Percentiles rank a stretch among this genome's conserved stretches.
These are phyloP conservation scores for Notolepis coatsorum DNA, from an alignment of 2,797 vertebrate species.

Conservation along the genomic window DNA sequence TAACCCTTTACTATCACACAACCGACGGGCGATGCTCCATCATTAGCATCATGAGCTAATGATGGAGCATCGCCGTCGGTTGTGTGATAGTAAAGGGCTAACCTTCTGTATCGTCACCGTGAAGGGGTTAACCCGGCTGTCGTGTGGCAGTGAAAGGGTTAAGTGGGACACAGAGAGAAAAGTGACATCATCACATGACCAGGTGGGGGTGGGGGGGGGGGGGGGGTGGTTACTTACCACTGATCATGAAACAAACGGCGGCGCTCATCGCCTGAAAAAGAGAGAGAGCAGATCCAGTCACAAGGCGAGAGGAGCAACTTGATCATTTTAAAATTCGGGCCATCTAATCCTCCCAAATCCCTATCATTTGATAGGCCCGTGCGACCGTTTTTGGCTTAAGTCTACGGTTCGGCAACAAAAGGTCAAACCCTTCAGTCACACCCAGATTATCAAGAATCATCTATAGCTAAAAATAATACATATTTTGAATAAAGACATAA, in stretches of 20 bases:
- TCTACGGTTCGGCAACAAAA: slow-evolving; percentile 37
- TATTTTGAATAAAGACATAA: not conserved
- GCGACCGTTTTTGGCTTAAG: slow-evolving; percentile 34
- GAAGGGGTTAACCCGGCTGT: too few species aligned
- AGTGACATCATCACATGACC: not conserved
- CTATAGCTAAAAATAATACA: slow-evolving; percentile 21
- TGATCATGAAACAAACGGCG: slow-evolving; percentile 97
- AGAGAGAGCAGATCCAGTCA: slow-evolving; percentile 25
- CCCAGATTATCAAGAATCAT: slow-evolving; percentile 48
- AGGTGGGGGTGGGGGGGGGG: too few species aligned
- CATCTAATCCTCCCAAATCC: slow-evolving; percentile 54
- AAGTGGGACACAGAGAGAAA: not conserved
- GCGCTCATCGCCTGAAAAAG: slow-evolving; percentile 95
- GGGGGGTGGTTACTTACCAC: slow-evolving; percentile 84
- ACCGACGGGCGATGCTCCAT: too few species aligned
- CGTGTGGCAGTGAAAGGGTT: too few species aligned
- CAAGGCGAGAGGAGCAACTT: slow-evolving; percentile 18
- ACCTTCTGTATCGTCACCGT: too few species aligned
- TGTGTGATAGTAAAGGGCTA: too few species aligned
- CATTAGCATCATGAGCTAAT: too few species aligned
- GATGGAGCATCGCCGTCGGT: too few species aligned
- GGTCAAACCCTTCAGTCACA: slow-evolving; percentile 13
- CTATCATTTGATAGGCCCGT: slow-evolving; percentile 36
- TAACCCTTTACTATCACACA: too few species aligned
- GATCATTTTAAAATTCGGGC: slow-evolving; percentile 60